A percentile compares a stretch with the other conserved stretches of the same genome.
Evolutionary conservation across 2,113 vertebrate genomes (phyloP).

Genomic region (Menura novaehollandiae): DNA sequence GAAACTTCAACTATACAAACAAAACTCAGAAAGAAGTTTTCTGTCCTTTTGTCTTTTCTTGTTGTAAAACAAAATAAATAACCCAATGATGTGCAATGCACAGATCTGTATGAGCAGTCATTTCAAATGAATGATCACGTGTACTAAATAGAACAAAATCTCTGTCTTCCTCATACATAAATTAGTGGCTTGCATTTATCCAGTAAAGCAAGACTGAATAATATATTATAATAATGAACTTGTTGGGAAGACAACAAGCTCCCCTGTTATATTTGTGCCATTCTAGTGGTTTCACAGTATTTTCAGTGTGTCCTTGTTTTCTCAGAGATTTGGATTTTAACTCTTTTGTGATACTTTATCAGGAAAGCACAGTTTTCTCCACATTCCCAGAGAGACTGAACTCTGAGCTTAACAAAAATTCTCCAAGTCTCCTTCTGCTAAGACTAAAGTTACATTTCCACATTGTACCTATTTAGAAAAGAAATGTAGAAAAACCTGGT

Average conservation of each 20-base stretch:
- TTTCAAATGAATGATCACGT: background rate
- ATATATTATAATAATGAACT: background rate
- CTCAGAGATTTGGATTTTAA: background rate
- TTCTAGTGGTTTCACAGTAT: background rate
- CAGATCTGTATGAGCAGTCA: background rate
- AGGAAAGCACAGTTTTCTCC: background rate
- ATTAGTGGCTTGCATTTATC: background rate
- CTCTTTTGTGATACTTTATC: background rate
- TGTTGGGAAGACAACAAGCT: background rate
- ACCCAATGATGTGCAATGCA: fast-evolving
- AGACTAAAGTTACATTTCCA: background rate
- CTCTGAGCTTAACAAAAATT: background rate
- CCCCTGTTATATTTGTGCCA: background rate
- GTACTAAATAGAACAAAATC: background rate
- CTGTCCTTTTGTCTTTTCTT: background rate
- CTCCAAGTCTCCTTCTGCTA: background rate
- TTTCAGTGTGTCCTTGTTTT: background rate
- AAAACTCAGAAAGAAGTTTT: background rate
- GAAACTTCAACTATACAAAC: background rate
- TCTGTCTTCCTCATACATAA: background rate
- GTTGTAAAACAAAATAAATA: background rate
- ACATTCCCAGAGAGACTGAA: background rate
- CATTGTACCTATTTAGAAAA: background rate
- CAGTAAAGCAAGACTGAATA: background rate
- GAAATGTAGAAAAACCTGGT: background rate